A percentile compares a stretch with the other conserved stretches of the same genome.
Conservation (phyloP, 2,888 invertebrate species). For the Digitonthophagus gazella region DNA sequence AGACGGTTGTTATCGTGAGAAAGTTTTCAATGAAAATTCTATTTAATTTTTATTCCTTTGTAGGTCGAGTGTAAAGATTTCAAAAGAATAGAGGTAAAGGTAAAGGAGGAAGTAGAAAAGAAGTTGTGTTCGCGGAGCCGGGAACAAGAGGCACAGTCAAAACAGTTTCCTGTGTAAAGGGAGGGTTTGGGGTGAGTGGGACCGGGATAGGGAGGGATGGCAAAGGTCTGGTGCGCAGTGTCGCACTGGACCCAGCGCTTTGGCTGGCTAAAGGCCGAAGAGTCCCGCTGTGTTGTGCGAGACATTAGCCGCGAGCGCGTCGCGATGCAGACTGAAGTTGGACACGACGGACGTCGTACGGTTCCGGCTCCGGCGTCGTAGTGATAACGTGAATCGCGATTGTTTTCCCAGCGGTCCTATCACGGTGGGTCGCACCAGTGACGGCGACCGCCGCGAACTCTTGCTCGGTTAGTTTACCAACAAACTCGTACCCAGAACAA, state of each 20-base stretch:
- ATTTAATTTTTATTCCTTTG: not conserved
- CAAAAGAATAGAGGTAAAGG: not conserved
- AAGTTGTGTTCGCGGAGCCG: not conserved
- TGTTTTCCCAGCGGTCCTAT: too few species aligned
- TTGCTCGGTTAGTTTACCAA: too few species aligned
- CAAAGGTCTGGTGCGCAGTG: conserved; percentile 32
- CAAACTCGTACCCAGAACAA: not conserved
- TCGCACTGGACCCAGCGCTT: conserved; percentile 18
- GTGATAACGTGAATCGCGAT: not conserved
- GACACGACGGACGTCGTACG: not conserved
- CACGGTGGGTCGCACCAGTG: too few species aligned
- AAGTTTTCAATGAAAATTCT: conserved; percentile 38
- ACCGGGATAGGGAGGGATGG: conserved; percentile 44
- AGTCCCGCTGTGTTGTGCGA: not conserved
- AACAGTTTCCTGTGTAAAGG: conserved; percentile 37
- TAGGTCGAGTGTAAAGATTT: not conserved
- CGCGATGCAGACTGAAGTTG: not conserved
- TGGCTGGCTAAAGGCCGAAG: not conserved
- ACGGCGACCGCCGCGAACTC: too few species aligned
- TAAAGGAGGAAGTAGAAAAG: not conserved
- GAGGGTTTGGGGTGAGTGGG: conserved; percentile 41
- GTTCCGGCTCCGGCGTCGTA: not conserved
- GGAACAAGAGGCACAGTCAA: not conserved
- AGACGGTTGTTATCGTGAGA: too few species aligned
- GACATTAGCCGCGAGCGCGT: not conserved